Conservation (phyloP, 1,140 invertebrate species). For the Holcopasites calliopsidis region DNA sequence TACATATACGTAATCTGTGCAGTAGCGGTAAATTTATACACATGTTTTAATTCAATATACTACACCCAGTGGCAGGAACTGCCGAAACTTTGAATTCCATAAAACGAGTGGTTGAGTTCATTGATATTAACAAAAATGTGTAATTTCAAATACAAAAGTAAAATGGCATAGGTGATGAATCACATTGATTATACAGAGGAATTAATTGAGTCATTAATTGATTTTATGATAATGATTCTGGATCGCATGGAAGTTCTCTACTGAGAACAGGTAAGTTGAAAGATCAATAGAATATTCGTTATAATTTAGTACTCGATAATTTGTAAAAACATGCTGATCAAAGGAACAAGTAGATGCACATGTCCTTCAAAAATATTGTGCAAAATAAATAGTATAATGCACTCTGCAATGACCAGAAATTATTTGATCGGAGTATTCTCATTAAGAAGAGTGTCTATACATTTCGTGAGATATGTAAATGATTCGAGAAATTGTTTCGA, state of each 20-base stretch:
- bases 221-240: constrained; percentile 66
- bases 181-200: neutral
- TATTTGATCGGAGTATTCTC: neutral
- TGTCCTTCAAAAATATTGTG: constrained; percentile 57
- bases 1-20: no score
- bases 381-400: constrained; percentile 54
- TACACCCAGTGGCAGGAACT: no score
- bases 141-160: no score
- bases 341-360: constrained; percentile 52
- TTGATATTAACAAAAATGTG: constrained; percentile 15
- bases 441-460: neutral
- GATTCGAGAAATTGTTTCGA: neutral
- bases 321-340: constrained; percentile 47
- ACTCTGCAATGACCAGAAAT: constrained; percentile 34
- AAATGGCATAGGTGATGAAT: constrained; percentile 1
- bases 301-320: constrained; percentile 8
- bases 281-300: constrained; percentile 17
- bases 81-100: neutral
- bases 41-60: no score
- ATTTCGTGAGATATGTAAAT: neutral
- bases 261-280: constrained; percentile 44
- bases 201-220: neutral
- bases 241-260: constrained; percentile 70
- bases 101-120: neutral
- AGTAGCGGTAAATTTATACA: no score